Conservation (phyloP, 2,113 vertebrate genomes). For the Thalassarche chlororhynchos region DNA sequence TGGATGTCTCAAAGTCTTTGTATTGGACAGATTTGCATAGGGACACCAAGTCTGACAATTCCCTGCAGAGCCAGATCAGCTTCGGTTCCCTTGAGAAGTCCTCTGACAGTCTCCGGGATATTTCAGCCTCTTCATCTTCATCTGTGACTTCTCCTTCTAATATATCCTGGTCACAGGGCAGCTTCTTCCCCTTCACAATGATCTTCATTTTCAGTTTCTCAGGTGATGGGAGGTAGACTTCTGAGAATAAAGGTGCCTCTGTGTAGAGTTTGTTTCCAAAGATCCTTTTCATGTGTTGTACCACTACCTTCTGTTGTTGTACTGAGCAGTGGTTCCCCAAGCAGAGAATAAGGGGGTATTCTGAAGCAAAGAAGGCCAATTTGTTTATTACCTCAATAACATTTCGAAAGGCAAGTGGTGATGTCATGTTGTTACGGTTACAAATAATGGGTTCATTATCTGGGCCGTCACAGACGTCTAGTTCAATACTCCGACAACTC, state of each 20-base stretch:
- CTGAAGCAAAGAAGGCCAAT: slow-evolving; percentile 91
- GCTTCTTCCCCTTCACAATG: slow-evolving; percentile 91
- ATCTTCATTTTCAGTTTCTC: slow-evolving; percentile 91
- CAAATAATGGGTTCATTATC: slow-evolving; percentile 93
- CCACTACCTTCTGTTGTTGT: slow-evolving; percentile 88
- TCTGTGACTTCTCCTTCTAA: slow-evolving; percentile 94
- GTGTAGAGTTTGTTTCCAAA: slow-evolving; percentile 88
- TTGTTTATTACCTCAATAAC: slow-evolving; percentile 94
- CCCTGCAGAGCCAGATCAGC: slow-evolving; percentile 85
- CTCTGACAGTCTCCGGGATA: slow-evolving; percentile 77
- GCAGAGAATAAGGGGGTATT: slow-evolving; percentile 92
- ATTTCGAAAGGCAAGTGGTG: slow-evolving; percentile 81
- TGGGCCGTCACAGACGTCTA: slow-evolving; percentile 91
- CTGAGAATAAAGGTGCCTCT: slow-evolving; percentile 77
- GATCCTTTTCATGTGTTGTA: slow-evolving; percentile 87
- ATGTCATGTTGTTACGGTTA: slow-evolving; percentile 84
- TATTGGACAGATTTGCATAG: slow-evolving; percentile 84
- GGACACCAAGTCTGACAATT: slow-evolving; percentile 91
- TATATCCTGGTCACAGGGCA: slow-evolving; percentile 79
- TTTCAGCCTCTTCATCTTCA: slow-evolving; percentile 94
- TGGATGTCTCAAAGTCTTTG: slow-evolving; percentile 88
- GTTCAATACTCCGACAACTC: slow-evolving; percentile 92
- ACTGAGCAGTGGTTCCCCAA: slow-evolving; percentile 91
- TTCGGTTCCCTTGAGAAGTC: slow-evolving; percentile 79
- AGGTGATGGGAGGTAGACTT: slow-evolving; percentile 87